phyloP scores from a whole-genome alignment of 1,140 invertebrate species.

The Drosophila rhopaloa region DNA sequence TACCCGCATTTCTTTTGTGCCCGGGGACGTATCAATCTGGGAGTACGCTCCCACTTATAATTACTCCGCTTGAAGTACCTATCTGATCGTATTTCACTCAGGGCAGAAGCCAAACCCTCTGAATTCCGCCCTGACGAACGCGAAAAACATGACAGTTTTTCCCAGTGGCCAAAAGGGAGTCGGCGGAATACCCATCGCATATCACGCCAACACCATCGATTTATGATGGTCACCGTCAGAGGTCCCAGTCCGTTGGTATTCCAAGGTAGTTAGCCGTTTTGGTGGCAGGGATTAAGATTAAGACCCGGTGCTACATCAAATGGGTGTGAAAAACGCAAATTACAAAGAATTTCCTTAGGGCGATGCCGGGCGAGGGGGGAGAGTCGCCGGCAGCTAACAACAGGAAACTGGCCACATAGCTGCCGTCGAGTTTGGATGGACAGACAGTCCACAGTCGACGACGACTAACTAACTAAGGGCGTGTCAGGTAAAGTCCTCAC shows the following conservation, averaged over 20 bases:
- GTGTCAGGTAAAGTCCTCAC: constrained; percentile 59
- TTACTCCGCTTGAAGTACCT: constrained; percentile 25
- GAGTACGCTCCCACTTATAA: constrained; percentile 35
- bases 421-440: constrained; percentile 38
- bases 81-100: constrained; percentile 45
- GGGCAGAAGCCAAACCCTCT: constrained; percentile 15
- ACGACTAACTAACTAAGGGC: constrained; percentile 78
- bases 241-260: constrained; percentile 29
- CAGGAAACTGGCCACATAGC: constrained; percentile 76
- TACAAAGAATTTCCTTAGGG: constrained; percentile 71
- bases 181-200: constrained; percentile 19
- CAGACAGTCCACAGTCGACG: constrained; percentile 26
- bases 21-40: constrained; percentile 29
- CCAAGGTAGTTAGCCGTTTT: constrained; percentile 75
- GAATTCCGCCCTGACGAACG: constrained; percentile 35
- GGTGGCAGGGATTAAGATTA: constrained; percentile 81
- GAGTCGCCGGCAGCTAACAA: constrained; percentile 43
- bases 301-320: constrained; percentile 78
- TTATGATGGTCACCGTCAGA: constrained; percentile 49
- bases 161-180: constrained; percentile 46
- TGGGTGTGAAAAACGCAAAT: constrained; percentile 82
- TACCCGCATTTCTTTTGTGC: constrained; percentile 18
- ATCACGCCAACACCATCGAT: constrained; percentile 70
- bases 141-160: constrained; percentile 77
- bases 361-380: constrained; percentile 13